phyloP scores from a whole-genome alignment of 2,888 invertebrate genomes.

The Caenorhabditis sp. region DNA sequence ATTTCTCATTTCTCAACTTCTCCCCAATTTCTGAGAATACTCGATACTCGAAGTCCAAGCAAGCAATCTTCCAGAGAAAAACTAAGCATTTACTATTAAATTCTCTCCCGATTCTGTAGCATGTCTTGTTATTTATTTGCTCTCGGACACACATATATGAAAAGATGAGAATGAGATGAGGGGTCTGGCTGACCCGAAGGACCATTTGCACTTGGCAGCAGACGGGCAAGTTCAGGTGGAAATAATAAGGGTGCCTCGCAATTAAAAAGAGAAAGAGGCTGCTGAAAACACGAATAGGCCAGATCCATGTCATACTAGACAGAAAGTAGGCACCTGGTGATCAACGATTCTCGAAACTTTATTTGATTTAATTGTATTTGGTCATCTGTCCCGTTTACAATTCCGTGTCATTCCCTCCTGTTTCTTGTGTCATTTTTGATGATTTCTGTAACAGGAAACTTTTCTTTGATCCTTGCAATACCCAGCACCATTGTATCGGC shows the following conservation, averaged over 20 bases:
- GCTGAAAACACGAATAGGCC: neutral
- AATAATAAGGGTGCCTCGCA: conserved; percentile 3
- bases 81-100: no score
- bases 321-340: no score
- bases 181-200: neutral
- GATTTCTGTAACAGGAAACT: no score
- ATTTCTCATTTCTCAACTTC: neutral
- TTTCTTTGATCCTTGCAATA: no score
- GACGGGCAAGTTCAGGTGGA: neutral
- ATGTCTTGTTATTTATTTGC: neutral
- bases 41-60: no score
- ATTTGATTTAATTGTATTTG: conserved; percentile 48
- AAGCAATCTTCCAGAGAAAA: no score
- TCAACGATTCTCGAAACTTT: conserved; percentile 25
- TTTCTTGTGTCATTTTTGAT: neutral
- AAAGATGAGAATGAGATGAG: neutral
- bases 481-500: no score
- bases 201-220: neutral
- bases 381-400: conserved; percentile 46
- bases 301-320: neutral
- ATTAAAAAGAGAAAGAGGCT: neutral
- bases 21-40: neutral
- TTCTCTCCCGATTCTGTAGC: no score
- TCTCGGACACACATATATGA: neutral
- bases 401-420: conserved; percentile 10